A percentile compares a stretch with the other conserved stretches of the same genome.
These are phyloP conservation scores for Datnioides undecimradiatus DNA, from an alignment of 2,113 vertebrate species.

Conservation along the genomic window DNA sequence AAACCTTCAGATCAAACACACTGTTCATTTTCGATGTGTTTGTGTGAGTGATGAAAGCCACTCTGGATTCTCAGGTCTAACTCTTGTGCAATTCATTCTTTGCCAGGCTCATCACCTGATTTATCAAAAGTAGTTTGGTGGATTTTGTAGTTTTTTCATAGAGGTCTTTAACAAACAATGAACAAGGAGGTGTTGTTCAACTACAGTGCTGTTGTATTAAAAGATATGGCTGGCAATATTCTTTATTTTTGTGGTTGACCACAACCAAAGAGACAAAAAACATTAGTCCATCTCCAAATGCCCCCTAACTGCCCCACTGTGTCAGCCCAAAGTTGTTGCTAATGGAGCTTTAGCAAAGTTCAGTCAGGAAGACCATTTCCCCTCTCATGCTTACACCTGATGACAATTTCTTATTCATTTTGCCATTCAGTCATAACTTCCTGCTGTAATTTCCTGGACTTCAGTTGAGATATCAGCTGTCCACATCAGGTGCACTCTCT, in stretches of 20 bases:
- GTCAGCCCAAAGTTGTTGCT: too few species aligned
- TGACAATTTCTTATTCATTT: too few species aligned
- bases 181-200: background rate
- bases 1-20: constrained; percentile 56
- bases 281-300: too few species aligned
- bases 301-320: background rate
- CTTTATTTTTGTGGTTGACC: background rate
- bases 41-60: constrained; percentile 37
- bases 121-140: background rate
- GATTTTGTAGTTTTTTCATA: background rate
- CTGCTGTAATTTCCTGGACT: too few species aligned
- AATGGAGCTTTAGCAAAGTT: too few species aligned
- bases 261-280: too few species aligned
- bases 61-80: constrained; percentile 1
- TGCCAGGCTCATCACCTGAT: background rate
- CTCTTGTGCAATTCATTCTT: constrained; percentile 25
- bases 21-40: constrained; percentile 22
- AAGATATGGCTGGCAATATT: background rate
- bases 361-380: too few species aligned
- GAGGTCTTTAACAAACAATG: background rate
- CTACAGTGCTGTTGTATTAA: background rate
- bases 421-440: too few species aligned
- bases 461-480: too few species aligned
- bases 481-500: too few species aligned
- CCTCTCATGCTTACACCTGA: too few species aligned